These are phyloP conservation scores for Corticium candelabrum DNA, from an alignment of 37 sponge, comb jelly and placozoan species.

Conservation along the genomic window DNA sequence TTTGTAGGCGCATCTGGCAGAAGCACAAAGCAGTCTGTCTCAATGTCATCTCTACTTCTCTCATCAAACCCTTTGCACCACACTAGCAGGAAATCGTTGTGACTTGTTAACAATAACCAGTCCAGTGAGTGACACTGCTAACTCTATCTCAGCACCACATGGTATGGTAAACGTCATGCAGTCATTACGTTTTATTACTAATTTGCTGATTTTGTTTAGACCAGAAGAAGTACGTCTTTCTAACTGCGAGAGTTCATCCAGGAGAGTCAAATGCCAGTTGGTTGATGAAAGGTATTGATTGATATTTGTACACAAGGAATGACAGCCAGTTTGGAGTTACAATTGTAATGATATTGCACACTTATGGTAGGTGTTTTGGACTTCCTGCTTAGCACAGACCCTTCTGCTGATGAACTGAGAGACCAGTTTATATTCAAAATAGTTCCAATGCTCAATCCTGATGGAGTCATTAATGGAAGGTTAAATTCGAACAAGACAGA, in stretches of 20 bases:
- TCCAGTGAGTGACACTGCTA: neutral
- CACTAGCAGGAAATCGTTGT: slow-evolving; percentile 41
- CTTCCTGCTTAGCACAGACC: slow-evolving; percentile 35
- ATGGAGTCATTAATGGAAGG: slow-evolving; percentile 76
- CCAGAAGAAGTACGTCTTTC: slow-evolving; percentile 40
- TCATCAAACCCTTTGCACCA: slow-evolving; percentile 47
- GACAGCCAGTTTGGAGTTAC: neutral
- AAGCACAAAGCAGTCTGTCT: no score
- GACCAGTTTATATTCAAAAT: slow-evolving; percentile 59
- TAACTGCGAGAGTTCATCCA: slow-evolving; percentile 56
- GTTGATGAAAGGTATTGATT: slow-evolving; percentile 19
- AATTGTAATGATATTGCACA: neutral
- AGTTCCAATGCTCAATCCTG: slow-evolving; percentile 81
- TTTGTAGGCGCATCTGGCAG: no score
- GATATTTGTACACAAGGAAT: neutral
- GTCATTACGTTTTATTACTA: neutral
- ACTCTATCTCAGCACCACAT: neutral
- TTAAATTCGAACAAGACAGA: slow-evolving; percentile 6
- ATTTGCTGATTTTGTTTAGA: neutral
- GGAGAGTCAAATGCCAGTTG: slow-evolving; percentile 63
- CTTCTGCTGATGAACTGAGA: slow-evolving; percentile 24
- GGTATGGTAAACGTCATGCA: no score
- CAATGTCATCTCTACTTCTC: no score
- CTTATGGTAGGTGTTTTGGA: slow-evolving; percentile 39
- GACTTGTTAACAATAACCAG: slow-evolving; percentile 51